Conservation (phyloP, 2,113 vertebrate species). For the Stigmatopora nigra region DNA sequence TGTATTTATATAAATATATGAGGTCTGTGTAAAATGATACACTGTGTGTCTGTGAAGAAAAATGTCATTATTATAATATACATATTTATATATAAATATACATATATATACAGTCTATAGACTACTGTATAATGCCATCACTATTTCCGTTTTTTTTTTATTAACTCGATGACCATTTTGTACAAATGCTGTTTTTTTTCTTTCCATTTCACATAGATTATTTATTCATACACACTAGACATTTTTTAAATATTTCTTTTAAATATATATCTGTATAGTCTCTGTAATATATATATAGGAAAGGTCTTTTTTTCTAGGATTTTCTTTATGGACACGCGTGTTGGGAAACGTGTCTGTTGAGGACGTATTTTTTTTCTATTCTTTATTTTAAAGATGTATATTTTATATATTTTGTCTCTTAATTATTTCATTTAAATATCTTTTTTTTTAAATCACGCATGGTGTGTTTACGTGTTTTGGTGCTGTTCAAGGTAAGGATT, state of each 20-base stretch:
- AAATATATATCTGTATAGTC: constrained; percentile 63
- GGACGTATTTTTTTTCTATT: constrained; percentile 18
- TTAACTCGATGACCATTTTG: constrained; percentile 64
- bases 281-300: constrained; percentile 67
- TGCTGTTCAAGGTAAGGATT: constrained; percentile 16
- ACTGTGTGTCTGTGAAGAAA: constrained; percentile 63
- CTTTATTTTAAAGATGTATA: not conserved
- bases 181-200: constrained; percentile 68
- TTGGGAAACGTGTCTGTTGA: constrained; percentile 16
- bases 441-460: constrained; percentile 6
- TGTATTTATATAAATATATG: constrained; percentile 39
- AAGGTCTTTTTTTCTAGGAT: constrained; percentile 49
- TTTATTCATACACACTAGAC: constrained; percentile 61
- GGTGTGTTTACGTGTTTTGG: constrained; percentile 29
- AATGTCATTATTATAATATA: constrained; percentile 46
- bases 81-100: constrained; percentile 8
- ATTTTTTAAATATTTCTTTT: constrained; percentile 70
- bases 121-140: constrained; percentile 66
- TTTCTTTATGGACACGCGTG: constrained; percentile 42
- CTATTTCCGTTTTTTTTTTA: constrained; percentile 70
- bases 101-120: constrained; percentile 53
- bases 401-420: not conserved
- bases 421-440: constrained; percentile 19
- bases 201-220: constrained; percentile 66
- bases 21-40: constrained; percentile 71